Conservation (phyloP, 2,113 vertebrate species). For the Pelodiscus sinensis region DNA sequence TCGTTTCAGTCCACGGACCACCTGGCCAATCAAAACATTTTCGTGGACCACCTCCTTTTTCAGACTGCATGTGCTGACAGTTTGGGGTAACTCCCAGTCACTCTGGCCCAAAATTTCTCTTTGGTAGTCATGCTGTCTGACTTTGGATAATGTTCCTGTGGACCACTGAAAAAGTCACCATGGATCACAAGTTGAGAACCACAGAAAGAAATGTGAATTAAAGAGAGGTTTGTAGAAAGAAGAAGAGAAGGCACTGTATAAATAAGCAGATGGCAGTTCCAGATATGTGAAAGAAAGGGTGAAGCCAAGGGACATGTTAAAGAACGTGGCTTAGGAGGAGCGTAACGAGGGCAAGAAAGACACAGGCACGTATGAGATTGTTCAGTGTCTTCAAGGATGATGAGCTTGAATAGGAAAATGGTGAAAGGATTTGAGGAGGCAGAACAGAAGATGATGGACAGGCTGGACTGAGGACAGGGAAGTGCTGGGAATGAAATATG, state of each 20-base stretch:
- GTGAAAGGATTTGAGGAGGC: not conserved
- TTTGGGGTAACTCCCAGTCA: no score
- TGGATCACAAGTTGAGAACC: no score
- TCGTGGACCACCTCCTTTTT: no score
- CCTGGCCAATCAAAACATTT: no score
- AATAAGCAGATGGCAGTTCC: conserved; percentile 26
- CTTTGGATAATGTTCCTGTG: no score
- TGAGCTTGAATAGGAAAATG: conserved; percentile 2
- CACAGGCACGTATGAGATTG: not conserved
- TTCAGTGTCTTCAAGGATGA: not conserved
- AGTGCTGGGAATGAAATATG: not conserved
- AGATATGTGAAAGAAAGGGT: conserved; percentile 11
- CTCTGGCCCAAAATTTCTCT: no score
- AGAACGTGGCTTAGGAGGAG: not conserved
- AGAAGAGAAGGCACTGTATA: conserved; percentile 25
- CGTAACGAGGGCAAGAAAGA: not conserved
- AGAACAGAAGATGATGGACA: not conserved
- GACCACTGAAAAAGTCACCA: no score
- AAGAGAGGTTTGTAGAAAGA: conserved; percentile 54
- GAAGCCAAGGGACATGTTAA: not conserved
- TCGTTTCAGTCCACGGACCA: no score
- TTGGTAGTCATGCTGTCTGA: no score
- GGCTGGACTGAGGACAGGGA: not conserved
- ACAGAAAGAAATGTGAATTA: conserved; percentile 57
- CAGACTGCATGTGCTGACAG: no score